Conservation (phyloP, 1,140 invertebrate genomes). For the Drosophila tani region DNA sequence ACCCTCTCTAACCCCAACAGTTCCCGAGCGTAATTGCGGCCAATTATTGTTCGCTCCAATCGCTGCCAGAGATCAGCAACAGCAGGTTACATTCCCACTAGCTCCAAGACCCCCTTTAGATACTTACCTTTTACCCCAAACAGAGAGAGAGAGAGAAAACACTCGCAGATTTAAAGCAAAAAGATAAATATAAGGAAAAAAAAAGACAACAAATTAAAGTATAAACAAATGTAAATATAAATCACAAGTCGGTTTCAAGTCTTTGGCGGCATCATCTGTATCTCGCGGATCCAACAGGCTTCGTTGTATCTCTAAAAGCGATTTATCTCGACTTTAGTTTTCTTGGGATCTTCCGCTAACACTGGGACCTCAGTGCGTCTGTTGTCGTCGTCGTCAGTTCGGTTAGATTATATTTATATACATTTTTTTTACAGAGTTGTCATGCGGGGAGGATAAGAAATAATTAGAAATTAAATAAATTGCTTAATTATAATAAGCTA, state of each 20-base stretch:
- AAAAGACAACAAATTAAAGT: conserved; percentile 18
- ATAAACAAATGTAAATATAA: conserved; percentile 46
- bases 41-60: conserved; percentile 22
- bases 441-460: conserved; percentile 48
- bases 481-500: conserved; percentile 58
- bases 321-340: conserved; percentile 64
- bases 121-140: conserved; percentile 5
- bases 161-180: conserved; percentile 7
- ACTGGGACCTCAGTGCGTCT: conserved; percentile 65
- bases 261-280: conserved; percentile 35
- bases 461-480: conserved; percentile 73
- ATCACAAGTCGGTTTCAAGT: conserved; percentile 63
- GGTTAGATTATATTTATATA: conserved; percentile 3
- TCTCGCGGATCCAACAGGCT: conserved; percentile 8
- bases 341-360: conserved; percentile 38
- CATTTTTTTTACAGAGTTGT: conserved; percentile 38
- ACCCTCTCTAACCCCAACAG: not conserved
- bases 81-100: conserved; percentile 35
- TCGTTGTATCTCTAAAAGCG: conserved; percentile 55
- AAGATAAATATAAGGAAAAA: not conserved
- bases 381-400: not conserved
- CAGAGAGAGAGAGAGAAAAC: not conserved
- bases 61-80: conserved; percentile 28
- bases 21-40: conserved; percentile 25
- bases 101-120: conserved; percentile 1